These are phyloP conservation scores for Polypterus bichir DNA, from an alignment of 2,113 vertebrate species.

Conservation along the genomic window DNA sequence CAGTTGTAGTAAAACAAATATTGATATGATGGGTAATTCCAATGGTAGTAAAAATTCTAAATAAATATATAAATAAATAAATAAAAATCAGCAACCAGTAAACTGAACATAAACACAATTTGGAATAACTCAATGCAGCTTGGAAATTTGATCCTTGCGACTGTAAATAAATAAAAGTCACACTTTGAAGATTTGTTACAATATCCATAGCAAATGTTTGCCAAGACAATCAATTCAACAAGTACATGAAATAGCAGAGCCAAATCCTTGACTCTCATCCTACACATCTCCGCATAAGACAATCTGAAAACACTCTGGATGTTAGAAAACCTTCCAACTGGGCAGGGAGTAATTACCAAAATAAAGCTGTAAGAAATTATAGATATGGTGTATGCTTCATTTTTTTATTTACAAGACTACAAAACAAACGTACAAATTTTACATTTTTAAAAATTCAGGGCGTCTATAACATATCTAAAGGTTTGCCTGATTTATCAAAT, in stretches of 20 bases:
- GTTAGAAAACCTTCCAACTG: neutral
- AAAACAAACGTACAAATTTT: slow-evolving; percentile 12
- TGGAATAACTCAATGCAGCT: no score
- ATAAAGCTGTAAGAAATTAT: neutral
- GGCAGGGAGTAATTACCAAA: neutral
- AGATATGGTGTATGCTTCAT: neutral
- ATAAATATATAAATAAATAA: no score
- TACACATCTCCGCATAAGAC: neutral
- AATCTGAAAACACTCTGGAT: neutral
- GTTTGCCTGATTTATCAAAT: neutral
- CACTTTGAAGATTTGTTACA: no score
- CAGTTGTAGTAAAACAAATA: no score
- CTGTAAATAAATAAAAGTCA: no score
- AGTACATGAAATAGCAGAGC: neutral
- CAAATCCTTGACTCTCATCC: neutral
- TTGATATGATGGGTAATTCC: no score
- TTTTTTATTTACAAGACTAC: slow-evolving; percentile 22
- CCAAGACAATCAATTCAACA: neutral
- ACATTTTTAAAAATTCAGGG: neutral
- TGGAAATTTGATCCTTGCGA: no score
- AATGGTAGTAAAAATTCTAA: no score
- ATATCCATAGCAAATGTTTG: no score
- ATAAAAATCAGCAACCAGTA: no score
- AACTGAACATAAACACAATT: no score
- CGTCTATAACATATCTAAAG: neutral